phyloP scores from a whole-genome alignment of 2,113 vertebrate species.

The Chroicocephalus ridibundus region DNA sequence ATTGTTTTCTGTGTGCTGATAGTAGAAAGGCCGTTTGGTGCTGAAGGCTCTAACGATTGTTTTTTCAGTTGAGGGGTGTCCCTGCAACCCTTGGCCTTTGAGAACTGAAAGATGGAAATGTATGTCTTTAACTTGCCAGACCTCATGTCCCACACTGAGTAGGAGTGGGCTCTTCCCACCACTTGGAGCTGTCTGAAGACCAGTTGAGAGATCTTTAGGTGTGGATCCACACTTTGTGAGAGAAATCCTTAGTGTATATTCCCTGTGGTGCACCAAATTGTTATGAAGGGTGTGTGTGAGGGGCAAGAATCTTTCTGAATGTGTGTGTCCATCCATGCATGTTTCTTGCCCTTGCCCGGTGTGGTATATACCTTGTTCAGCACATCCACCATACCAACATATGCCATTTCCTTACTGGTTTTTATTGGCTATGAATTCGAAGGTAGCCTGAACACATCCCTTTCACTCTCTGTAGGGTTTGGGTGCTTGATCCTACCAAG shows the following conservation, averaged over 20 bases:
- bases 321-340: fast-evolving
- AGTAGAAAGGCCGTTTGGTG: background rate
- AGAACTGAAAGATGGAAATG: background rate
- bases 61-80: background rate
- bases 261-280: background rate
- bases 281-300: background rate
- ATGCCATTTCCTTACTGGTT: background rate
- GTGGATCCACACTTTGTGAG: background rate
- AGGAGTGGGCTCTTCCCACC: background rate
- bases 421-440: background rate
- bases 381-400: background rate
- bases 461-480: background rate
- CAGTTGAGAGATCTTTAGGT: background rate
- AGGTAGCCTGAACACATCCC: background rate
- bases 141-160: background rate
- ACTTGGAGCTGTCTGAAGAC: background rate
- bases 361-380: background rate
- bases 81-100: background rate
- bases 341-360: background rate
- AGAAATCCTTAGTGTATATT: background rate
- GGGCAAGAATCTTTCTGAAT: background rate
- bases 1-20: background rate
- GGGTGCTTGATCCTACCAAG: background rate
- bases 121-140: background rate
- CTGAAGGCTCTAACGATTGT: background rate